Percentiles rank a stretch among this genome's conserved stretches.
Conservation (phyloP, 2,888 invertebrate species). For the Chloromyia formosa region DNA sequence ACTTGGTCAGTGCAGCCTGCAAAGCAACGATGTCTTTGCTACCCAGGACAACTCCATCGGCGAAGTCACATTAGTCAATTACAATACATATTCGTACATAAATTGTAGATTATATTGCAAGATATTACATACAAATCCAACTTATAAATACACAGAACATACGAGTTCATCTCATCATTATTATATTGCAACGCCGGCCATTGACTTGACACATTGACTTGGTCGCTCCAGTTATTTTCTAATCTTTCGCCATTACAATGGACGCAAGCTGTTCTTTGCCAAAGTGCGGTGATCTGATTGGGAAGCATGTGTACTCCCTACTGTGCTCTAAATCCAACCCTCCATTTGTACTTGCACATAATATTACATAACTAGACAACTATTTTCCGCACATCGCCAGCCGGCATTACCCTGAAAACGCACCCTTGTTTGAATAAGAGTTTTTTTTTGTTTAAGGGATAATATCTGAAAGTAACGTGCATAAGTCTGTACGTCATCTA, state of each 20-base stretch:
- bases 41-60: too few relatives aligned
- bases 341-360: background rate
- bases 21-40: too few relatives aligned
- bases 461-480: slow-evolving; percentile 32
- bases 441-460: slow-evolving; percentile 42
- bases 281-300: background rate
- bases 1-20: too few relatives aligned
- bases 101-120: too few relatives aligned
- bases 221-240: slow-evolving; percentile 18
- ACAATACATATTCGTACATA: too few relatives aligned
- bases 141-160: too few relatives aligned
- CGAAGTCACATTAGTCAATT: too few relatives aligned
- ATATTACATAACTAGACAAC: slow-evolving; percentile 3
- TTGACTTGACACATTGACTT: slow-evolving; percentile 34
- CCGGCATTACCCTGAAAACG: background rate
- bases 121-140: too few relatives aligned
- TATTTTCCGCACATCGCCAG: slow-evolving; percentile 11
- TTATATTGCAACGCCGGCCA: too few relatives aligned
- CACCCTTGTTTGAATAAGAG: slow-evolving; percentile 31
- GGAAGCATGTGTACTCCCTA: background rate
- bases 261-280: background rate
- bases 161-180: too few relatives aligned
- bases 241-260: slow-evolving; percentile 7
- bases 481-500: slow-evolving; percentile 28
- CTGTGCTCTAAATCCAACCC: slow-evolving; percentile 23